Percentiles rank a stretch among this genome's conserved stretches.
These are phyloP conservation scores for Excalfactoria chinensis DNA, from an alignment of 2,113 vertebrate species.

Conservation along the genomic window DNA sequence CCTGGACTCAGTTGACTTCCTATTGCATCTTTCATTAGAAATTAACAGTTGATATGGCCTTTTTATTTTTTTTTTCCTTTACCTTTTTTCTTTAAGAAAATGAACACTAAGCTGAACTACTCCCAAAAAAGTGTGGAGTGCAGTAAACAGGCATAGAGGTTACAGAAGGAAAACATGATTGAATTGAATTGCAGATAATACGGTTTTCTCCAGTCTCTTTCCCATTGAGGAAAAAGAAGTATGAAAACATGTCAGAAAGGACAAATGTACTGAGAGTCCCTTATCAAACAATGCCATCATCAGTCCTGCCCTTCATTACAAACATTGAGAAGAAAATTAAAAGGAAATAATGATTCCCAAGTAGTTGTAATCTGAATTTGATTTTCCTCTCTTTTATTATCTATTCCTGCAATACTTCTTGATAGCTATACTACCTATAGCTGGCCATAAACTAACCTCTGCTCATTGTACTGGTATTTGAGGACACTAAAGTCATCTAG, in stretches of 20 bases:
- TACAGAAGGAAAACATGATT: accelerated
- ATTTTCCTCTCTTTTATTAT: background rate
- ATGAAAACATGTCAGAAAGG: background rate
- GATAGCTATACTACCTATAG: background rate
- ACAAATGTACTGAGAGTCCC: background rate
- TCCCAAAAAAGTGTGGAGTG: background rate
- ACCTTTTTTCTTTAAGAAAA: background rate
- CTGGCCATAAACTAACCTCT: background rate
- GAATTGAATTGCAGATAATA: background rate
- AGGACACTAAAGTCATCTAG: background rate
- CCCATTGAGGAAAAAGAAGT: background rate
- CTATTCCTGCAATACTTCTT: background rate
- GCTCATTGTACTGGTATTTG: background rate
- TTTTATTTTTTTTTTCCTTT: background rate
- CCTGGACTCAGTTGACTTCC: background rate
- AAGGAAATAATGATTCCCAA: background rate
- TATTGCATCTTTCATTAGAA: background rate
- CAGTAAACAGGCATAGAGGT: background rate
- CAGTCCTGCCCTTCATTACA: background rate
- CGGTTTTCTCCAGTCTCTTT: background rate
- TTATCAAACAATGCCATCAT: background rate
- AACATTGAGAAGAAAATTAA: background rate
- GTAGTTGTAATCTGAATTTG: background rate
- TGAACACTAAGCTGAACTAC: background rate
- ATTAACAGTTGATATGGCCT: background rate